Evolutionary conservation across 2,113 vertebrate species (phyloP).

Genomic region (Egretta garzetta): DNA sequence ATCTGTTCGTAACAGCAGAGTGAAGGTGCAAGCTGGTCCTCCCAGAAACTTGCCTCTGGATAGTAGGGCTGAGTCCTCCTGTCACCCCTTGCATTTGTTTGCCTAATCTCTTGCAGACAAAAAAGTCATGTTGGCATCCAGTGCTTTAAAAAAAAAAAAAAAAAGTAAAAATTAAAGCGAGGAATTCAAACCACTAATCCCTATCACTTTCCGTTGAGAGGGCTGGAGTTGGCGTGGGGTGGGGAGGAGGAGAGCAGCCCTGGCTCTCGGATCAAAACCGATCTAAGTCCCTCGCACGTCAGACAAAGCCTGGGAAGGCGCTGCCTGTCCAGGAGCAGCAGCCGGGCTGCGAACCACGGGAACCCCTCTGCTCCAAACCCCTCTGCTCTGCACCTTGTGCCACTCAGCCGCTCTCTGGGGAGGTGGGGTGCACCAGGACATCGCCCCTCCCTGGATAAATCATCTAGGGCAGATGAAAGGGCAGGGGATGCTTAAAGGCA

Average conservation of each 20-base stretch:
- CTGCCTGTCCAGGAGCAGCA: background rate
- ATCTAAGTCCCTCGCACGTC: background rate
- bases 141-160: background rate
- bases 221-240: background rate
- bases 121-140: background rate
- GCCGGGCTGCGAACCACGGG: background rate
- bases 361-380: background rate
- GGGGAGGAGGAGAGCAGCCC: background rate
- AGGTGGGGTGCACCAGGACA: background rate
- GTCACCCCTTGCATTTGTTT: background rate
- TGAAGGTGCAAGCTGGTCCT: background rate
- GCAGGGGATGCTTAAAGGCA: background rate
- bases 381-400: accelerated
- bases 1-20: background rate
- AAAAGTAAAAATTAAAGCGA: background rate
- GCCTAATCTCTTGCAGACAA: background rate
- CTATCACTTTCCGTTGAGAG: background rate
- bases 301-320: conserved; percentile 31
- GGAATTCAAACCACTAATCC: background rate
- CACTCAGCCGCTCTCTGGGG: background rate
- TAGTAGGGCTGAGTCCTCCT: background rate
- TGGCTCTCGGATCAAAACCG: background rate
- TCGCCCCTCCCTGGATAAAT: background rate
- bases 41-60: background rate
- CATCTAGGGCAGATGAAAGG: background rate